These are phyloP conservation scores for Dendrocincla tyrannina DNA, from an alignment of 2,797 vertebrate species.

Conservation along the genomic window DNA sequence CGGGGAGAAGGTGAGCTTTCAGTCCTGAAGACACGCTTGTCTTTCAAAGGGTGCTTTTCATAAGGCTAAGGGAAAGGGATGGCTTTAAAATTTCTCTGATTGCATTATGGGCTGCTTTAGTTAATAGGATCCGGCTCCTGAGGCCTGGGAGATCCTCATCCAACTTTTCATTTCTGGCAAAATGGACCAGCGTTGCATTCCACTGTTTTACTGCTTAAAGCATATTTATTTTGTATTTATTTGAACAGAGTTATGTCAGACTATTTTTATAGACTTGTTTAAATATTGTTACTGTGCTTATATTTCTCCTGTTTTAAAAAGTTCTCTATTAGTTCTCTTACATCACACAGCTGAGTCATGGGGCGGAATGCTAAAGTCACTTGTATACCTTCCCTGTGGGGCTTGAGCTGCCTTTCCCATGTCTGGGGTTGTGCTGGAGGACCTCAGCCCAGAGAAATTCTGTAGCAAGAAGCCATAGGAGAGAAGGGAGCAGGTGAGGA, in stretches of 20 bases:
- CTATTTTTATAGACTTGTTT: conserved; percentile 85
- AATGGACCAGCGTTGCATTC: conserved; percentile 78
- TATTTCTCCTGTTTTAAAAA: conserved; percentile 69
- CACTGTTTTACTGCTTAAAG: conserved; percentile 77
- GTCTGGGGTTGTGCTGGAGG: neutral
- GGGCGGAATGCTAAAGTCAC: neutral
- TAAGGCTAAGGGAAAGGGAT: conserved; percentile 7
- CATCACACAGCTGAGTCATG: neutral
- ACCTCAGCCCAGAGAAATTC: conserved; percentile 63
- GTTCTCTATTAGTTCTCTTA: conserved; percentile 66
- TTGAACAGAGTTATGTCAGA: conserved; percentile 79
- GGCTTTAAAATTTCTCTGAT: conserved; percentile 33
- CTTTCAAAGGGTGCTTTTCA: conserved; percentile 50
- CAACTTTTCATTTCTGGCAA: conserved; percentile 17
- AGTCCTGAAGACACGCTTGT: neutral
- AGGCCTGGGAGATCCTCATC: conserved; percentile 24
- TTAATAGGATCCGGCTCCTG: conserved; percentile 4
- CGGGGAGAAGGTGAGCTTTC: neutral
- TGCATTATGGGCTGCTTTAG: conserved; percentile 16
- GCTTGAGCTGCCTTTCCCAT: neutral
- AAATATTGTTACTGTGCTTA: conserved; percentile 77
- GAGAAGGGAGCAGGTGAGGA: neutral
- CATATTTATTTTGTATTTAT: conserved; percentile 88
- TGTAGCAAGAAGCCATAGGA: conserved; percentile 39
- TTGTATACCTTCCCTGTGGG: neutral